Conservation (phyloP, 1,140 invertebrate species). For the Druon quercuslanigerum region DNA sequence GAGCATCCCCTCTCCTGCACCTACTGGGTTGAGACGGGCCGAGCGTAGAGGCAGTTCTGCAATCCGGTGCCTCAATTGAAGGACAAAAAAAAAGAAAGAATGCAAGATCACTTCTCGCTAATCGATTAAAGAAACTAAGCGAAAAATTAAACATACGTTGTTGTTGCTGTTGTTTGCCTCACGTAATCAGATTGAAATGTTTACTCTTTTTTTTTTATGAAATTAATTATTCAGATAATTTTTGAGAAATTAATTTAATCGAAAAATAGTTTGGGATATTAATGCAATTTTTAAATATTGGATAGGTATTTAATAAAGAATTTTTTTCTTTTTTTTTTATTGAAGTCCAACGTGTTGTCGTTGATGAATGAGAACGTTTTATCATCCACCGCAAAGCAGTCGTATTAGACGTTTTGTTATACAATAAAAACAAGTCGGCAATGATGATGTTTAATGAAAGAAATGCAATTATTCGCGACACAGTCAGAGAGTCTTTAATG, state of each 20-base stretch:
- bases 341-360: background rate
- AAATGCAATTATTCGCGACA: slow-evolving; percentile 29
- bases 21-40: too few species aligned
- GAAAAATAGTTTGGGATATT: too few species aligned
- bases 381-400: slow-evolving; percentile 6
- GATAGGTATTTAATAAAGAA: too few species aligned
- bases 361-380: slow-evolving; percentile 3
- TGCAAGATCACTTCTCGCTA: slow-evolving; percentile 1
- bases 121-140: slow-evolving; percentile 16
- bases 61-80: too few species aligned
- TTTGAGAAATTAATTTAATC: too few species aligned
- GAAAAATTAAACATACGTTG: background rate
- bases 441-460: slow-evolving; percentile 11
- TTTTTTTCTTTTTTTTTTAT: background rate
- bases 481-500: slow-evolving; percentile 21
- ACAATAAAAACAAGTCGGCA: slow-evolving; percentile 18
- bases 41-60: too few species aligned
- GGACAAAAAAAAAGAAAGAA: slow-evolving; percentile 20
- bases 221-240: too few species aligned
- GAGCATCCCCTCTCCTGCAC: too few species aligned
- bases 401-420: slow-evolving; percentile 4
- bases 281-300: too few species aligned
- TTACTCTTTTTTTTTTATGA: too few species aligned
- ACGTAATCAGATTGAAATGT: too few species aligned
- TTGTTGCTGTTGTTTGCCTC: too few species aligned